Evolutionary conservation across 53 echinoderm and acorn worm genomes (phyloP), one percentile per base, ranked within the genome.

Genomic region (Luidia sarsii): DNA sequence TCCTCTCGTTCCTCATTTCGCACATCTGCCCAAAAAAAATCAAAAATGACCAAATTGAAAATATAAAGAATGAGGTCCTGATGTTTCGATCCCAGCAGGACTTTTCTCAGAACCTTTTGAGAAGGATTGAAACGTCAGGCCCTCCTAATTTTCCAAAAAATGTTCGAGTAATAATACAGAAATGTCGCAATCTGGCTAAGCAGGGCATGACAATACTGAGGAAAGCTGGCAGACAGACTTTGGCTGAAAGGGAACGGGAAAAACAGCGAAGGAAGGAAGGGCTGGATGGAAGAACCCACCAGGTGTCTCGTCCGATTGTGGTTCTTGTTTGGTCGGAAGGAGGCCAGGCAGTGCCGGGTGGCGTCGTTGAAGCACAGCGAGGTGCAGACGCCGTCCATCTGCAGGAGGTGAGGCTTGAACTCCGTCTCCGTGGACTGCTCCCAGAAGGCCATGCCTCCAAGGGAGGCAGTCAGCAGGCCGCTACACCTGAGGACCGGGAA

Each of bases 321-420:
- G n/a, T 80, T 48, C 81, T 90, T 90, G 67, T 82, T 91, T 20
- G 97, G 93, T 71, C 97, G 63, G 82, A 94, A 97, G 1, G 93
- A 93, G 8, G 97, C 97, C 66, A 97, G 72, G 36, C 93, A 94
- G 65, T 97, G 93, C 30, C 94, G 86, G 36, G 91, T 97, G 1
- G 28, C 68, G 1, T 34, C 39, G 52, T 89, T 91, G 84, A 97
- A 97, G 19, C 83, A 80, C 24, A 97, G 52, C 18, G 88, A 80
- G 11, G 93, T 94, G 38, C 97, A 97, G 29, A 82, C 91, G 10
- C 93, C 63, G 35, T 84, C 30, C 22, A 80, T 65, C 53, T 80
- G 56, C 6, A 65, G 53, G 36, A 79, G 80, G 57, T 93, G 93
- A 7, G 90, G 88, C 22, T 59, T 82, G 57, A 85, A 96, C 35